These are phyloP conservation scores for Capricornis sumatraensis DNA, from an alignment of 2,113 vertebrate species.

Conservation along the genomic window DNA sequence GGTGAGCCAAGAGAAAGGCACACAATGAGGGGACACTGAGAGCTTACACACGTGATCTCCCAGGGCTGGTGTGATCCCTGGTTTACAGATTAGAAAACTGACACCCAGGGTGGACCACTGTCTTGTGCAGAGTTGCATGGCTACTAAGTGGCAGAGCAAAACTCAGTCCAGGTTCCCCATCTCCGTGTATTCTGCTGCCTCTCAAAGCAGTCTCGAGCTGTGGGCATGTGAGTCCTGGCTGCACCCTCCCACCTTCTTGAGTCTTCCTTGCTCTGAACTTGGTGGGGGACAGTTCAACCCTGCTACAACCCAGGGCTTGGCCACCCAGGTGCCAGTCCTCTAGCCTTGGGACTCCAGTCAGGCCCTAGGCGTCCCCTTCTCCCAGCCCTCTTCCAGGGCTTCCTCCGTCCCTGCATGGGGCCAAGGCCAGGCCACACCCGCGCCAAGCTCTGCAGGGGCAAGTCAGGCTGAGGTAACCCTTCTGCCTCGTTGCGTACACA, in stretches of 20 bases:
- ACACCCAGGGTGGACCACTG: not conserved
- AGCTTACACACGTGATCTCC: not conserved
- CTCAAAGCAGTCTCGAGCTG: not conserved
- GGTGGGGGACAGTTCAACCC: not conserved
- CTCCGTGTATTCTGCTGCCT: not conserved
- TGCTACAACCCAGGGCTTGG: not conserved
- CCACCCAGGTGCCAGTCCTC: not conserved
- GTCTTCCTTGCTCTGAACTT: not conserved
- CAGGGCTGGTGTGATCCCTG: not conserved
- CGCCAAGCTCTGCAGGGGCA: not conserved
- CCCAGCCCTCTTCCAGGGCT: not conserved
- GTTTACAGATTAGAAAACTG: not conserved
- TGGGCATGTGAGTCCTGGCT: not conserved
- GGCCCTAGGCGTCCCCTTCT: not conserved
- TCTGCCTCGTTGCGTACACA: not conserved
- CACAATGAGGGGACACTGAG: not conserved
- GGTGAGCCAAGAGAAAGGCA: not conserved
- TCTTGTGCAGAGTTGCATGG: not conserved
- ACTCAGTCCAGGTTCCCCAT: not conserved
- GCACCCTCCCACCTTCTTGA: not conserved
- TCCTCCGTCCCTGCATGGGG: not conserved
- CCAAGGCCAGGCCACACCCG: not conserved
- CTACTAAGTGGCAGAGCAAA: not conserved
- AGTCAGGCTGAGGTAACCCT: not conserved
- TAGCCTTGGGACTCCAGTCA: not conserved